phyloP scores from a whole-genome alignment of 2,797 vertebrate genomes.

The Microctenopoma stevenorrisi region DNA sequence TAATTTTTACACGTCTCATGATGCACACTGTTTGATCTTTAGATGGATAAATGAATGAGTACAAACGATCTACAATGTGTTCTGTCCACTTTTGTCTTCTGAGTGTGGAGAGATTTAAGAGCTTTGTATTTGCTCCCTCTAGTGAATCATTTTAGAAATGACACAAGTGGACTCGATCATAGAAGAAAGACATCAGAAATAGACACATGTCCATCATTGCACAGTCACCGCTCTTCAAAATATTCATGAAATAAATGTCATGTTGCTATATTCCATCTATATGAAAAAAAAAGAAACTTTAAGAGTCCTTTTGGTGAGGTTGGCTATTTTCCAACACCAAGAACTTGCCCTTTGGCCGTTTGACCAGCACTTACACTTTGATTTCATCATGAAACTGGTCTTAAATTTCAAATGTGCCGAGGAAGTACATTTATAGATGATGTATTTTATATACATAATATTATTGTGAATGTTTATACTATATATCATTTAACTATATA shows the following conservation, averaged over 20 bases:
- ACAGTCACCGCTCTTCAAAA: background rate
- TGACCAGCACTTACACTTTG: conserved; percentile 66
- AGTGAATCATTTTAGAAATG: conserved; percentile 78
- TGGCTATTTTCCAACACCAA: conserved; percentile 47
- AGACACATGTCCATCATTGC: too few species aligned
- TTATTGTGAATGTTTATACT: background rate
- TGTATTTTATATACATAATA: conserved; percentile 33
- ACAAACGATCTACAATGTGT: background rate
- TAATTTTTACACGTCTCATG: background rate
- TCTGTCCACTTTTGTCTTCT: conserved; percentile 8
- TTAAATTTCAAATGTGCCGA: conserved; percentile 54
- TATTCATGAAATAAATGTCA: background rate
- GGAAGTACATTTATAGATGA: conserved; percentile 45
- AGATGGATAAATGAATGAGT: background rate
- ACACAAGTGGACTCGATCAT: conserved; percentile 48
- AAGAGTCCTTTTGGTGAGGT: conserved; percentile 41
- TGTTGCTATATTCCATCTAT: background rate
- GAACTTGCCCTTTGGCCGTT: conserved; percentile 51
- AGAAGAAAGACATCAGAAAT: background rate
- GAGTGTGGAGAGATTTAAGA: conserved; percentile 11
- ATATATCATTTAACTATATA: background rate
- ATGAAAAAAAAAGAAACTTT: conserved; percentile 4
- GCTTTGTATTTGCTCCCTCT: conserved; percentile 81
- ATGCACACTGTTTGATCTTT: background rate
- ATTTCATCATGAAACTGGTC: conserved; percentile 77